Percentiles rank a stretch among this genome's conserved stretches.
Conservation (phyloP, 2,888 invertebrate genomes). For the Plemyria rubiginata region DNA sequence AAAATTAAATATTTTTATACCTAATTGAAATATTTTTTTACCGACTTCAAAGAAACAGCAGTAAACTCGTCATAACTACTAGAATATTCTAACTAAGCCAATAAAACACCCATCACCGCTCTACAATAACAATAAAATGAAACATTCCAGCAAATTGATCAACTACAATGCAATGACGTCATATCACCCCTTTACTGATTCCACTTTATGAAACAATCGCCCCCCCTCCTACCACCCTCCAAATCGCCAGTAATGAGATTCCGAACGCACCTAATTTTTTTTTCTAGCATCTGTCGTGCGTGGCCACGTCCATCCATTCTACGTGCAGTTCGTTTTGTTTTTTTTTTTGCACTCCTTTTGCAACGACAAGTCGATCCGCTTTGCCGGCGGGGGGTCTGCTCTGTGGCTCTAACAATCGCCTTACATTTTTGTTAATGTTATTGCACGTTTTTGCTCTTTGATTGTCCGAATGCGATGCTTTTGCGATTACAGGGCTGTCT, state of each 20-base stretch:
- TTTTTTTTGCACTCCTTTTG: slow-evolving; percentile 58
- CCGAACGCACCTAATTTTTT: slow-evolving; percentile 58
- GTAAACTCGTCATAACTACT: too few relatives aligned
- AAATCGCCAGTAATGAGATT: slow-evolving; percentile 69
- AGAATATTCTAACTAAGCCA: slow-evolving; percentile 12
- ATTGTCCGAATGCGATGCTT: slow-evolving; percentile 79
- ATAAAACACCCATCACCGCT: slow-evolving; percentile 28
- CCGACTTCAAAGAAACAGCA: neutral
- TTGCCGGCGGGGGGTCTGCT: slow-evolving; percentile 75
- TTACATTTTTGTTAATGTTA: slow-evolving; percentile 65
- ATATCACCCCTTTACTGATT: slow-evolving; percentile 57
- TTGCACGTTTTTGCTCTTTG: slow-evolving; percentile 69
- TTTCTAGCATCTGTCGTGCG: slow-evolving; percentile 74
- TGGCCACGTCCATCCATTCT: slow-evolving; percentile 75
- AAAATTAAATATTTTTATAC: too few relatives aligned
- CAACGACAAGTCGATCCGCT: slow-evolving; percentile 71
- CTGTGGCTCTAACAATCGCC: slow-evolving; percentile 71
- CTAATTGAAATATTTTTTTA: too few relatives aligned
- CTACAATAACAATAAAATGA: slow-evolving; percentile 25
- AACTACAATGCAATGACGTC: too few relatives aligned
- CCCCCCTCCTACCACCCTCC: slow-evolving; percentile 44
- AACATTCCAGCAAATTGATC: slow-evolving; percentile 36
- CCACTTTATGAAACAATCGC: slow-evolving; percentile 64
- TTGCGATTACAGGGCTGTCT: slow-evolving; percentile 66
- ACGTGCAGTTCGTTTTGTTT: slow-evolving; percentile 43